Base-by-base conservation (phyloP, 2,888 invertebrate genomes). In the Philonicus albiceps region DNA sequence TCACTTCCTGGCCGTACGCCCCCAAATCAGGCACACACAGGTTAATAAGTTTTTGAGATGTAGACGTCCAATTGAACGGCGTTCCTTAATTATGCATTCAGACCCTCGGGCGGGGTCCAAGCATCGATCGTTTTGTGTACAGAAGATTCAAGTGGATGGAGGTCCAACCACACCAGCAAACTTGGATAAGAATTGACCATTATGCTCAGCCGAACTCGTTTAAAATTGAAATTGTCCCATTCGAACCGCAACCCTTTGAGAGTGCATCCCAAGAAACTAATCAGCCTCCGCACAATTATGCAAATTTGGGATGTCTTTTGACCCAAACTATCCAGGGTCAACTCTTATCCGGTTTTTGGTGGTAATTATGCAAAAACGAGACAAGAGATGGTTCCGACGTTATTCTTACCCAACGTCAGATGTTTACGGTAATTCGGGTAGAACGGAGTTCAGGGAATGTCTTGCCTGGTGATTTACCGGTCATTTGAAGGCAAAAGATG, bases 341-440 rank as follows among this genome's bases (percentile, higher is more conserved):
- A 64, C 43, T 40, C 43, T 84, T 84, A 73, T 40, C 73, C 22
- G 40, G 30, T 22, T 55, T 43, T 43, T 16, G 30, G 43, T 84
- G 40, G 73, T 84, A 84, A 84, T 84, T 84, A 84, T 84, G 73
- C 84, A 73, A 43, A 84, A 84, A 84, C 84, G 73, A 73, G 84
- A 43, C 73, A 34, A 27, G n/a, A 3, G 55, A 30, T 81, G 55
- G 16, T 30, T 49, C 55, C 37, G 19, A 11, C 30, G 3, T 40
- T 22, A 19, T 34, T 31, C 55, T 81, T 34, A 22, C 55, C n/a
- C 19, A 19, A 8, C 27, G 8, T 22, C 22, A 11, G 64, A 22
- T 64, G 64, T 64, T 22, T 22, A 64, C 64, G 64, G 11, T 64
- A 22, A 64, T 64, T 64, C 27, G 64, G 64, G 22, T 22, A 27